phyloP scores from a whole-genome alignment of 2,113 vertebrate species.

The Motacilla alba region DNA sequence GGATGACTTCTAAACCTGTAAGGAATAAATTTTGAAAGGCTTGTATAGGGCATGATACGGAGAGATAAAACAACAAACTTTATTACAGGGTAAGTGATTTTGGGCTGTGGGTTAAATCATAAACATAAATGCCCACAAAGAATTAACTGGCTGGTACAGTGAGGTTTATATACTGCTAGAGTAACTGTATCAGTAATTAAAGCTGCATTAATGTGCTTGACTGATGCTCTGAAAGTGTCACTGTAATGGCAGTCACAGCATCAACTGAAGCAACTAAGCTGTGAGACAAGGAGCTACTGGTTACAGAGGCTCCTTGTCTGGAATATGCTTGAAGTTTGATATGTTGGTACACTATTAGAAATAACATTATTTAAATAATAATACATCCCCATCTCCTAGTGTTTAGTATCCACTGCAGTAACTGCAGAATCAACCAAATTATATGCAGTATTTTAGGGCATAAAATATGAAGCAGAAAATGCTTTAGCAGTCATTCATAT shows the following conservation, averaged over 20 bases:
- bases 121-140: not conserved
- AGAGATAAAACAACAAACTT: not conserved
- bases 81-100: not conserved
- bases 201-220: not conserved
- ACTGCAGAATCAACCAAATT: not conserved
- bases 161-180: not conserved
- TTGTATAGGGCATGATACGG: not conserved
- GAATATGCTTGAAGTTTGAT: not conserved
- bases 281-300: not conserved
- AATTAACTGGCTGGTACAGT: not conserved
- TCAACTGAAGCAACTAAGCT: not conserved
- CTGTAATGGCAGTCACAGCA: not conserved
- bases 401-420: not conserved
- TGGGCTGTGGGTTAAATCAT: not conserved
- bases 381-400: not conserved
- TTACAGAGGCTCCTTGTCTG: not conserved
- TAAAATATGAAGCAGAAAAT: not conserved
- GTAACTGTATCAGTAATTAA: not conserved
- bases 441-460: not conserved
- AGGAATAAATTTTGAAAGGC: not conserved
- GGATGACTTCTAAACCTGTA: not conserved
- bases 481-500: not conserved
- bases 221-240: conserved; percentile 12
- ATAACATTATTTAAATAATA: not conserved
- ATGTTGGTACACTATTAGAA: not conserved